phyloP scores from a whole-genome alignment of 92 coral and sea anemone species.

The Desmophyllum pertusum region DNA sequence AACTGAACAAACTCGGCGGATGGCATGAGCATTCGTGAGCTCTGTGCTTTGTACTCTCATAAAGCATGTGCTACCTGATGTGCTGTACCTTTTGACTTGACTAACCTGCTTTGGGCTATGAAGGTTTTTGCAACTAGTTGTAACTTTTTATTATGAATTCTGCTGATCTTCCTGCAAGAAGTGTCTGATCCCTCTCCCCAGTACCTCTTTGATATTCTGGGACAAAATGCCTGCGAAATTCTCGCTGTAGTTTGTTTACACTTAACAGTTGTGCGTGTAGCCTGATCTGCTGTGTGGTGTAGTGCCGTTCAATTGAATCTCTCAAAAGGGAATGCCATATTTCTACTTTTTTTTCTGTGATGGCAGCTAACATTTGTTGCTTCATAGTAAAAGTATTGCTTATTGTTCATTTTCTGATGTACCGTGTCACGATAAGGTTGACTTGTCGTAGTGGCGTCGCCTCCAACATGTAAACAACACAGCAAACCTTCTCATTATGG shows the following conservation, averaged over 20 bases:
- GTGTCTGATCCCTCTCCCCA: slow-evolving; percentile 3
- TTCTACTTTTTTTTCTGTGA: slow-evolving; percentile 55
- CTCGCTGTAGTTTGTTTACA: neutral
- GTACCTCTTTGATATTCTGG: neutral
- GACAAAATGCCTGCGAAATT: neutral
- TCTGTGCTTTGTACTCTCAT: too few species aligned
- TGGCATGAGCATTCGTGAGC: too few species aligned
- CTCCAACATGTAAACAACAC: slow-evolving; percentile 52
- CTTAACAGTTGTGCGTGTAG: neutral
- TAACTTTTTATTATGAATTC: slow-evolving; percentile 36
- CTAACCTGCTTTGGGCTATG: slow-evolving; percentile 39
- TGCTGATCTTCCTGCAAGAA: slow-evolving; percentile 40
- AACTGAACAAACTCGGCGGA: too few species aligned
- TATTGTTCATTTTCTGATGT: slow-evolving; percentile 39
- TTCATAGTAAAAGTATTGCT: slow-evolving; percentile 38
- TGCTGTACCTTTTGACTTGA: slow-evolving; percentile 29
- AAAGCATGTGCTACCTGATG: too few species aligned
- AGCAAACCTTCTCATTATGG: slow-evolving; percentile 49
- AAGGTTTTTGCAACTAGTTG: slow-evolving; percentile 24
- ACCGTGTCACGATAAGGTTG: slow-evolving; percentile 52
- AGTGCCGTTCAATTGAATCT: slow-evolving; percentile 14
- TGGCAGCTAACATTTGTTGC: slow-evolving; percentile 24
- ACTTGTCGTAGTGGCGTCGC: slow-evolving; percentile 55
- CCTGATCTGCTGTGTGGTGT: slow-evolving; percentile 7
- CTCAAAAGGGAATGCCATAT: slow-evolving; percentile 54